These are phyloP conservation scores for Jacana jacana DNA, from an alignment of 2,113 vertebrate genomes.

Conservation along the genomic window DNA sequence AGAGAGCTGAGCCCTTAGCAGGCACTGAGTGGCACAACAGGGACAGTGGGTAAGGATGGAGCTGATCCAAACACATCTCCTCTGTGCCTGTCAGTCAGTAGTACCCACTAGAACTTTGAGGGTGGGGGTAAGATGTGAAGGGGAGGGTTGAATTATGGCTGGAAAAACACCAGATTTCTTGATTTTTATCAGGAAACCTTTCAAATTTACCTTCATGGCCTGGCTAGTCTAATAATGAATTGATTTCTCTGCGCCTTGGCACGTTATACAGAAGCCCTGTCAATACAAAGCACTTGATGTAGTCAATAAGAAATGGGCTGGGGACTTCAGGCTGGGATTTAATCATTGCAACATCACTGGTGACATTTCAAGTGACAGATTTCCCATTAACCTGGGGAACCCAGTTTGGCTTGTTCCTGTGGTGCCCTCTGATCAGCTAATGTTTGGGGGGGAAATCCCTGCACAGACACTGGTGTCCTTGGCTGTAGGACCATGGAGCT, in stretches of 20 bases:
- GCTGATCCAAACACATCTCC: accelerated
- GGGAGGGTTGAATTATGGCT: background rate
- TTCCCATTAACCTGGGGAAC: background rate
- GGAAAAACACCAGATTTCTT: background rate
- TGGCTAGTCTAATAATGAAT: background rate
- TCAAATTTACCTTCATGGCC: background rate
- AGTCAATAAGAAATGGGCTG: constrained; percentile 6
- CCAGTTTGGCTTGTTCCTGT: background rate
- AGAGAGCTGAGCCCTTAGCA: background rate
- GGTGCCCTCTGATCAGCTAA: background rate
- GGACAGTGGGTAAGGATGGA: background rate
- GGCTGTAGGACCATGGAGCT: background rate
- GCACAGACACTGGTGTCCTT: background rate
- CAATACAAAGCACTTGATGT: background rate
- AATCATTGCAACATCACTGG: background rate
- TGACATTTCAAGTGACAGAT: constrained; percentile 10
- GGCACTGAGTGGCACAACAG: accelerated
- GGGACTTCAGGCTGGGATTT: background rate
- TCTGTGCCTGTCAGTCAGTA: background rate
- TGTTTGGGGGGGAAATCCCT: background rate
- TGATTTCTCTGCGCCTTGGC: background rate
- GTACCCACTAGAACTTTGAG: background rate
- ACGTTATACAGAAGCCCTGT: background rate
- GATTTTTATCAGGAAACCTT: background rate
- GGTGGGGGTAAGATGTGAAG: background rate